A percentile compares a stretch with the other conserved stretches of the same genome.
Evolutionary conservation across 2,797 vertebrate species (phyloP).

Genomic region (Labroides dimidiatus): DNA sequence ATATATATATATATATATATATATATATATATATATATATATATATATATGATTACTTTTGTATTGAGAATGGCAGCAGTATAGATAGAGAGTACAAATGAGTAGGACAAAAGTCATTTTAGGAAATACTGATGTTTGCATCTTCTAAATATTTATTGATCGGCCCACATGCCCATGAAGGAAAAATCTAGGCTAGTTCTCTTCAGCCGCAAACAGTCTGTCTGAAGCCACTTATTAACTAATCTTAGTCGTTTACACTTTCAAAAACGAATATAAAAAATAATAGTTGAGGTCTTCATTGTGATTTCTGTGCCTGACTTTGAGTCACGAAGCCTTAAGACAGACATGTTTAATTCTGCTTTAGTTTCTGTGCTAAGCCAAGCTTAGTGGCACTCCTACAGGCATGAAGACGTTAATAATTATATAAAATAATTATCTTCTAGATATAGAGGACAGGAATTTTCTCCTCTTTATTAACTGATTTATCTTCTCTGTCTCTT

Average conservation of each 20-base stretch:
- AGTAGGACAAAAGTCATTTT: not conserved
- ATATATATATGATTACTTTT: fast-evolving
- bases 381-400: not conserved
- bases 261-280: not conserved
- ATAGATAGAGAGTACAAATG: not conserved
- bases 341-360: not conserved
- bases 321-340: not conserved
- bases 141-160: not conserved
- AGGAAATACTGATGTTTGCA: not conserved
- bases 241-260: no score
- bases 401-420: not conserved
- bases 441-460: not conserved
- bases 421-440: no score
- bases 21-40: no score
- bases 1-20: no score
- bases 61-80: not conserved
- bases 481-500: slow-evolving; percentile 15
- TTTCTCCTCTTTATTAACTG: not conserved
- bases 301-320: not conserved
- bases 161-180: no score
- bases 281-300: not conserved
- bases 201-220: not conserved
- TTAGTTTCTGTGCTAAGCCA: not conserved
- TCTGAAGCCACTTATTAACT: no score
- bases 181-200: no score